phyloP scores from a whole-genome alignment of 2,797 vertebrate genomes.

The Astyanax mexicanus region DNA sequence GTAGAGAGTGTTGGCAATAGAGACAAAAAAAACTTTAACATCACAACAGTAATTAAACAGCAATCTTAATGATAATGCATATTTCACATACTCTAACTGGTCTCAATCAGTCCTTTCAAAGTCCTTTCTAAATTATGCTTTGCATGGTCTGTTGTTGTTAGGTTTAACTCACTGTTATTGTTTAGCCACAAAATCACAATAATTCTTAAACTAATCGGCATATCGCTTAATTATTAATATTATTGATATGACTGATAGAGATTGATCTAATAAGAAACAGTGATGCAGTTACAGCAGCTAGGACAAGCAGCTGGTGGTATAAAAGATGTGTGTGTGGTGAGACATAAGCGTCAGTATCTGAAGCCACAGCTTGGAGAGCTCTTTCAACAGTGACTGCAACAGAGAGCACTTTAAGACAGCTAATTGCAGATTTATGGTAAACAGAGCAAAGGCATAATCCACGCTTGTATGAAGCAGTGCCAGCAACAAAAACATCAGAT shows the following conservation, averaged over 20 bases:
- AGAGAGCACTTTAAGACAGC: conserved; percentile 47
- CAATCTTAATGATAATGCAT: too few species aligned
- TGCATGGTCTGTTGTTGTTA: too few species aligned
- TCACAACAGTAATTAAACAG: too few species aligned
- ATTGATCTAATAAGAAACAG: background rate
- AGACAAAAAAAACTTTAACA: too few species aligned
- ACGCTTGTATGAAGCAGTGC: conserved; percentile 31
- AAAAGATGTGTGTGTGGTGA: conserved; percentile 12
- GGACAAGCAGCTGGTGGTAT: conserved; percentile 20
- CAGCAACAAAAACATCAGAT: conserved; percentile 40
- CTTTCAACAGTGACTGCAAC: conserved; percentile 41
- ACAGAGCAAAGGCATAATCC: conserved; percentile 51
- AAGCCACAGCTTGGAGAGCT: conserved; percentile 24
- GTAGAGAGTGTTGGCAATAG: too few species aligned
- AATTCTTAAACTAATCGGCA: too few species aligned
- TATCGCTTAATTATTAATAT: background rate
- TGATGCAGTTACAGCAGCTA: background rate
- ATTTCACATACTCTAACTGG: too few species aligned
- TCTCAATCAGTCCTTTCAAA: too few species aligned
- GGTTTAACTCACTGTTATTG: too few species aligned
- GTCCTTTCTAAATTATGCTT: too few species aligned
- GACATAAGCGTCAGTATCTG: conserved; percentile 3
- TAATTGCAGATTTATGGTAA: conserved; percentile 62
- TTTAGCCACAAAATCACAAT: too few species aligned
- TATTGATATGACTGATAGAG: background rate